A percentile compares a stretch with the other conserved stretches of the same genome.
phyloP scores from a whole-genome alignment of 1,140 invertebrate species.

The Drosophila murphyi region DNA sequence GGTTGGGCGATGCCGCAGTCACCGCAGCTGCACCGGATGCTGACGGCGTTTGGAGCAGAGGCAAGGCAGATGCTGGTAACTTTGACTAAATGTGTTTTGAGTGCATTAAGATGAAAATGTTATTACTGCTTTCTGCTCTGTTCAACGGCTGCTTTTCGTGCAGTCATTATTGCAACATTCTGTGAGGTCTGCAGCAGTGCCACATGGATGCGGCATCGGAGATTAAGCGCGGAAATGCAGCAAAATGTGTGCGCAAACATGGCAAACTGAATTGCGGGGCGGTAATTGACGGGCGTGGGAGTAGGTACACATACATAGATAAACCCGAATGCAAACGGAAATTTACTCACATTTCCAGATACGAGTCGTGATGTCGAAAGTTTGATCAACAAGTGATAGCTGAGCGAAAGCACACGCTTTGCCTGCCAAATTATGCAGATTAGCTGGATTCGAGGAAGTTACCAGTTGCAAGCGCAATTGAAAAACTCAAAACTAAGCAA shows the following conservation, averaged over 20 bases:
- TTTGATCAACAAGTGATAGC: slow-evolving; percentile 76
- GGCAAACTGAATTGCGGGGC: background rate
- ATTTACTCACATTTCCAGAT: slow-evolving; percentile 55
- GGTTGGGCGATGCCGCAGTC: slow-evolving; percentile 39
- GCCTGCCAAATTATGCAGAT: slow-evolving; percentile 72
- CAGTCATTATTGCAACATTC: slow-evolving; percentile 75
- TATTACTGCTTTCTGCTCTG: slow-evolving; percentile 52
- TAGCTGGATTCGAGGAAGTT: slow-evolving; percentile 59
- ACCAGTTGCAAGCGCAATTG: slow-evolving; percentile 27
- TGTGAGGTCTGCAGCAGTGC: slow-evolving; percentile 39
- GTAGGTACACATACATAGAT: slow-evolving; percentile 14
- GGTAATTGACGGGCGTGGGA: background rate
- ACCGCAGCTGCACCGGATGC: slow-evolving; percentile 22
- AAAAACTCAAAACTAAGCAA: slow-evolving; percentile 8
- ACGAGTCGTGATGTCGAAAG: slow-evolving; percentile 25
- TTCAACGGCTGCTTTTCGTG: slow-evolving; percentile 16
- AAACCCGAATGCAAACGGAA: slow-evolving; percentile 60
- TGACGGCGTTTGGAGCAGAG: slow-evolving; percentile 7
- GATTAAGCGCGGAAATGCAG: slow-evolving; percentile 70
- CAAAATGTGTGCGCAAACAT: slow-evolving; percentile 48
- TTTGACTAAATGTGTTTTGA: slow-evolving; percentile 75
- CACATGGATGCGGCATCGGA: slow-evolving; percentile 58
- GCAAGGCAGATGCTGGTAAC: slow-evolving; percentile 63
- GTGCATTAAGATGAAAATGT: slow-evolving; percentile 79
- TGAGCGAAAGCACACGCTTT: slow-evolving; percentile 28